A percentile compares a stretch with the other conserved stretches of the same genome.
Evolutionary conservation across 2,888 invertebrate species (phyloP).

Genomic region (Diplazon laetatorius): DNA sequence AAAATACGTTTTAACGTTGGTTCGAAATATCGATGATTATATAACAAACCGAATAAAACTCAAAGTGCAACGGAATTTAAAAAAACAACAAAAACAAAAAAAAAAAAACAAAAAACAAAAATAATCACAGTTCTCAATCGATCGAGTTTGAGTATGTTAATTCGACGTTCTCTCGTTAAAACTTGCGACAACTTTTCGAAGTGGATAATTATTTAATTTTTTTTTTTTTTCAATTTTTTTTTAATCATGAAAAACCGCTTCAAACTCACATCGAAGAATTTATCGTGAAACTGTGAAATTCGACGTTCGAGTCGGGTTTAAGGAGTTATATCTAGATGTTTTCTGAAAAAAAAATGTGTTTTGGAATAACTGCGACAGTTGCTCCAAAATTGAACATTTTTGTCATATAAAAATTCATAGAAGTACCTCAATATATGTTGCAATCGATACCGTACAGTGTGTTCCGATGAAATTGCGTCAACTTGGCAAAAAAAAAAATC

Average conservation of each 20-base stretch:
- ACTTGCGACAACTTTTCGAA: slow-evolving; percentile 2
- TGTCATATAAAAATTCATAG: too few relatives aligned
- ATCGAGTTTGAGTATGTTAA: background rate
- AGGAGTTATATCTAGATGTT: too few relatives aligned
- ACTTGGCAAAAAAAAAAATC: background rate
- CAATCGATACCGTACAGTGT: too few relatives aligned
- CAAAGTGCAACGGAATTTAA: background rate
- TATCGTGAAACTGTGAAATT: background rate
- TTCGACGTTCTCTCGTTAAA: background rate
- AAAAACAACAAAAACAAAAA: too few relatives aligned
- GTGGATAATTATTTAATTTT: too few relatives aligned
- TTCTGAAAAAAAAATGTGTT: background rate
- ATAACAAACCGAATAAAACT: background rate
- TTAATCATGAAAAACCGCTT: background rate
- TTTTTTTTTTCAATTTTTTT: too few relatives aligned
- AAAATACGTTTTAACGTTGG: slow-evolving; percentile 13
- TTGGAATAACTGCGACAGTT: background rate
- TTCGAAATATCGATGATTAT: slow-evolving; percentile 12
- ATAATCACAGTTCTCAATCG: background rate
- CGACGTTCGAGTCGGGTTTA: background rate
- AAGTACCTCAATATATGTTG: too few relatives aligned
- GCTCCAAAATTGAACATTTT: too few relatives aligned
- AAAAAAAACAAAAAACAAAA: slow-evolving; percentile 1
- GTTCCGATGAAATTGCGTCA: too few relatives aligned
- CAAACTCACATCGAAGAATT: background rate